Conservation (phyloP, 1,140 invertebrate genomes). For the Hycleus phaleratus region DNA sequence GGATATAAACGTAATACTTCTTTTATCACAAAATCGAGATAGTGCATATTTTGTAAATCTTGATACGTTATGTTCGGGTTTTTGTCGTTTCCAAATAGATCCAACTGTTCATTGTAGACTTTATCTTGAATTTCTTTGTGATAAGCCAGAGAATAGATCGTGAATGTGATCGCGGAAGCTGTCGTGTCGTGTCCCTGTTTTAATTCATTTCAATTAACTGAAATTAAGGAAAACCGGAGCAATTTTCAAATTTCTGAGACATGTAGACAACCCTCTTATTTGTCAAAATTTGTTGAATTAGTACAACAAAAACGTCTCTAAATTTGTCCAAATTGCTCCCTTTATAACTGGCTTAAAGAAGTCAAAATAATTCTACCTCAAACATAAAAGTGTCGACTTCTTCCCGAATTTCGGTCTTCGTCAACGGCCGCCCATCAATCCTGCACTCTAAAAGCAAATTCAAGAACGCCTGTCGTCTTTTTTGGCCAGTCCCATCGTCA, state of each 20-base stretch:
- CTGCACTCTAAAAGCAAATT: not conserved
- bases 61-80: constrained; percentile 41
- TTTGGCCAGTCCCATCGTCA: not conserved
- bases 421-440: not conserved
- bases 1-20: constrained; percentile 42
- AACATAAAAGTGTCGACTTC: constrained; percentile 15
- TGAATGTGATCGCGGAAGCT: constrained; percentile 38
- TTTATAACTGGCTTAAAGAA: too few relatives aligned
- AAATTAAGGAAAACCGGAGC: too few relatives aligned
- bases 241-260: too few relatives aligned
- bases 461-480: not conserved
- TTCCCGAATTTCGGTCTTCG: not conserved
- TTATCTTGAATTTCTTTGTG: constrained; percentile 40
- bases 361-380: not conserved
- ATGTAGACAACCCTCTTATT: too few relatives aligned
- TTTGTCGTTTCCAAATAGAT: constrained; percentile 42
- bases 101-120: constrained; percentile 44
- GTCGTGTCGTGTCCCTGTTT: constrained; percentile 40
- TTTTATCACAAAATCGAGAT: constrained; percentile 45
- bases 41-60: constrained; percentile 38
- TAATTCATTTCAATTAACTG: too few relatives aligned
- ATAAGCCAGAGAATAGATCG: constrained; percentile 34
- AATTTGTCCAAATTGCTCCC: too few relatives aligned
- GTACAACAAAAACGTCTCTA: too few relatives aligned
- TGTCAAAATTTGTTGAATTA: too few relatives aligned